Evolutionary conservation across 2,888 invertebrate genomes (phyloP).

Genomic region (Rhaphigaster nebulosa): DNA sequence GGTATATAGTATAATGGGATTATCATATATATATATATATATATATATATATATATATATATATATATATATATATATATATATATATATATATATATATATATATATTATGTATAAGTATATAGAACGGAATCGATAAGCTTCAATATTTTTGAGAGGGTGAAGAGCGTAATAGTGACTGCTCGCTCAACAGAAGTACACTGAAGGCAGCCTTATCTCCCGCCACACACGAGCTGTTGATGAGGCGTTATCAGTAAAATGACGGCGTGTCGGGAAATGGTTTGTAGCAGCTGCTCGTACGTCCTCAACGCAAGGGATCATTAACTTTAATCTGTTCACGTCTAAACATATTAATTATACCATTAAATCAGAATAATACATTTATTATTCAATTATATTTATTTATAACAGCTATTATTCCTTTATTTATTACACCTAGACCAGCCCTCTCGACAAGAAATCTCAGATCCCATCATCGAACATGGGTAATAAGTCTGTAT

Average conservation of each 20-base stretch:
- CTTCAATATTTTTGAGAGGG: not conserved
- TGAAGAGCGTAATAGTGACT: not conserved
- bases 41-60: no score
- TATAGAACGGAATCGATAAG: not conserved
- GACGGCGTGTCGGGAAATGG: not conserved
- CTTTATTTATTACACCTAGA: not conserved
- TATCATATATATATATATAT: no score
- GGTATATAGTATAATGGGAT: no score
- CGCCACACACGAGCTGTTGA: not conserved
- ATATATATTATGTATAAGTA: no score
- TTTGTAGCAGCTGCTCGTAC: not conserved
- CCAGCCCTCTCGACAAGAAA: no score
- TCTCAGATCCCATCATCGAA: no score
- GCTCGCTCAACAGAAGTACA: not conserved
- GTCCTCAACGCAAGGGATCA: not conserved
- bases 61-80: no score
- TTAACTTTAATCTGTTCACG: not conserved
- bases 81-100: no score
- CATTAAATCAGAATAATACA: not conserved
- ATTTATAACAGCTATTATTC: not conserved
- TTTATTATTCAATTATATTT: not conserved
- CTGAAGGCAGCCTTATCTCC: not conserved
- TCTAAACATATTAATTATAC: not conserved
- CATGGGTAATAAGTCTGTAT: no score
- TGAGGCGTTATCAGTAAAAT: conserved; percentile 1